phyloP scores from a whole-genome alignment of 1,140 invertebrate species.

The Callitettix versicolor region DNA sequence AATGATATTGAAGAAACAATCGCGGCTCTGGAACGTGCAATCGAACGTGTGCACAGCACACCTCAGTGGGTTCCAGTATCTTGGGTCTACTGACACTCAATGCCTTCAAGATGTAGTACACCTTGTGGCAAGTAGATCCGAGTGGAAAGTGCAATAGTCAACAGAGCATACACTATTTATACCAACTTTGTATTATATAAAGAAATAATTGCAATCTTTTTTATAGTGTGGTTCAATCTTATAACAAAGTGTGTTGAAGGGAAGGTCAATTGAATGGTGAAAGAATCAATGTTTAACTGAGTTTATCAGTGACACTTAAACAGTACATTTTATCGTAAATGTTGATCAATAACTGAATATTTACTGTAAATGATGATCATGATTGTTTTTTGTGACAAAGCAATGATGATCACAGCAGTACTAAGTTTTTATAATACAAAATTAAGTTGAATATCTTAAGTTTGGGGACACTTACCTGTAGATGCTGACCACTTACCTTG shows the following conservation, averaged over 20 bases:
- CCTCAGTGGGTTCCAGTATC: slow-evolving; percentile 92
- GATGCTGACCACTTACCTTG: too few species aligned
- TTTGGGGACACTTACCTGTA: too few species aligned
- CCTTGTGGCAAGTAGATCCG: not conserved
- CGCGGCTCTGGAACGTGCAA: slow-evolving; percentile 75
- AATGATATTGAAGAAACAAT: slow-evolving; percentile 99
- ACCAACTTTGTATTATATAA: not conserved
- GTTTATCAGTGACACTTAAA: too few species aligned
- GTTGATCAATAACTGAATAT: too few species aligned
- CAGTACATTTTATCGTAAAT: too few species aligned
- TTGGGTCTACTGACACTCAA: slow-evolving; percentile 79
- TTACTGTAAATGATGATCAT: too few species aligned
- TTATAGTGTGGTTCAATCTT: not conserved
- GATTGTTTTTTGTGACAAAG: too few species aligned
- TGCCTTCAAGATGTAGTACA: not conserved
- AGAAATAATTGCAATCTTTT: not conserved
- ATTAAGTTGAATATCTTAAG: too few species aligned
- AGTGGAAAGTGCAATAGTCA: not conserved
- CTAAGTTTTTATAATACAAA: too few species aligned
- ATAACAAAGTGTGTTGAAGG: not conserved
- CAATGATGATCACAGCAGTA: too few species aligned
- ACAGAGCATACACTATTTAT: not conserved
- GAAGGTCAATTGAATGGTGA: too few species aligned
- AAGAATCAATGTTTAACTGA: too few species aligned
- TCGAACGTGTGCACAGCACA: slow-evolving; percentile 78